Evolutionary conservation across 2,888 invertebrate genomes (phyloP).

Genomic region (Nomada fabriciana): DNA sequence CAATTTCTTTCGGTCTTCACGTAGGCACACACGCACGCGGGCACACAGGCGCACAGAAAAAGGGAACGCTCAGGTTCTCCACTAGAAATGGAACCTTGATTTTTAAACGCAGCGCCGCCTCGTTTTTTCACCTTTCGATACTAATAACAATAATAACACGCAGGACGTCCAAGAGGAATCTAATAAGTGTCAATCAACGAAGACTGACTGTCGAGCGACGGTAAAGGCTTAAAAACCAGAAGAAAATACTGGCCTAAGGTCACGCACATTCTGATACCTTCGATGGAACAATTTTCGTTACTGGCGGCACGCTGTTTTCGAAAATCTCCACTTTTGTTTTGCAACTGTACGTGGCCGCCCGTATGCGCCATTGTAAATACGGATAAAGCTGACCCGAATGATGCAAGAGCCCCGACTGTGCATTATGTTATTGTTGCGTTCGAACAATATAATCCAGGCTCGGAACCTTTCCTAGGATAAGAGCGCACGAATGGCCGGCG

Average conservation of each 20-base stretch:
- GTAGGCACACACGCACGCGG: too few species aligned
- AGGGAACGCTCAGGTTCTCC: background rate
- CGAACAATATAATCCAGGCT: conserved; percentile 31
- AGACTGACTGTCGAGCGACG: background rate
- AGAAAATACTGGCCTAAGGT: background rate
- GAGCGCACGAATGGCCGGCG: conserved; percentile 23
- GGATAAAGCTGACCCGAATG: conserved; percentile 56
- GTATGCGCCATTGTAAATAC: conserved; percentile 50
- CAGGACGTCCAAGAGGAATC: background rate
- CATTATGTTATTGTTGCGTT: conserved; percentile 37
- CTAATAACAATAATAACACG: too few species aligned
- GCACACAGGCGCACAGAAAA: background rate
- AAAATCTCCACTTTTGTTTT: conserved; percentile 47
- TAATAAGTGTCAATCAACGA: background rate
- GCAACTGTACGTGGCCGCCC: conserved; percentile 50
- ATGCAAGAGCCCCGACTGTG: conserved; percentile 34
- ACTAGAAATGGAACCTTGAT: conserved; percentile 1
- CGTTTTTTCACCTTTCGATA: too few species aligned
- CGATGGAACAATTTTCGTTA: conserved; percentile 1
- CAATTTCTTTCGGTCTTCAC: conserved; percentile 14
- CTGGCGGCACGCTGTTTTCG: conserved; percentile 18
- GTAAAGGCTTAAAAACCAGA: too few species aligned
- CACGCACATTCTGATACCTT: background rate
- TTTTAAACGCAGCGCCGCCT: background rate
- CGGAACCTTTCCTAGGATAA: conserved; percentile 31